Evolutionary conservation across 2,888 invertebrate genomes (phyloP).

Genomic region (Ptychoptera contaminata): DNA sequence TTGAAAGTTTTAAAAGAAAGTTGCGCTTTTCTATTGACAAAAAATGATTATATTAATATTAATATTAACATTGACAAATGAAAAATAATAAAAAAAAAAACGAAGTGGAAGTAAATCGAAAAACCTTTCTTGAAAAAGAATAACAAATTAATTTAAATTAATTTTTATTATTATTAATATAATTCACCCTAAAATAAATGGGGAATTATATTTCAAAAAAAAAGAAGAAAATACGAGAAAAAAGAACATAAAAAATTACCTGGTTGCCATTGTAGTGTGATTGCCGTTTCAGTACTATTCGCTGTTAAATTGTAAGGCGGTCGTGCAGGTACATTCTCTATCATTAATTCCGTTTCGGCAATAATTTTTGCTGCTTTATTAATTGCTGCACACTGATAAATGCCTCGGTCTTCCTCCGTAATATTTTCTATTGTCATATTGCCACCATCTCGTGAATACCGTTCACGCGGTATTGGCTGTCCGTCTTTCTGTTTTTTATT

Average conservation of each 20-base stretch:
- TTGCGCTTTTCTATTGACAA: too few relatives aligned
- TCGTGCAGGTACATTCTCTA: conserved; percentile 76
- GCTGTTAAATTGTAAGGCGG: conserved; percentile 79
- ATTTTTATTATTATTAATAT: too few relatives aligned
- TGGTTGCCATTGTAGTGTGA: conserved; percentile 71
- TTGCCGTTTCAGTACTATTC: conserved; percentile 49
- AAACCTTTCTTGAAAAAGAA: too few relatives aligned
- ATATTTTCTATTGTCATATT: conserved; percentile 73
- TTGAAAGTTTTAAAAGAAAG: too few relatives aligned
- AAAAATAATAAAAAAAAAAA: too few relatives aligned
- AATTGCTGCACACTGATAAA: conserved; percentile 66
- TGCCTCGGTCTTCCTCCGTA: conserved; percentile 72
- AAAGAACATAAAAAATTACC: conserved; percentile 21
- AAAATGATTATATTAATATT: too few relatives aligned
- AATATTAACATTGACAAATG: too few relatives aligned
- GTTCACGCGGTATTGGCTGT: conserved; percentile 46
- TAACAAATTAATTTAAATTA: too few relatives aligned
- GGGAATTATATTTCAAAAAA: too few relatives aligned
- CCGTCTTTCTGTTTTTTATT: conserved; percentile 50
- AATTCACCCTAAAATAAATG: too few relatives aligned
- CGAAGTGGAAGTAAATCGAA: too few relatives aligned
- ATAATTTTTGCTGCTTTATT: conserved; percentile 80
- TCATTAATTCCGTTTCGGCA: conserved; percentile 63
- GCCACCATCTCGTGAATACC: conserved; percentile 50
- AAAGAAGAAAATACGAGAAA: too few relatives aligned